A percentile compares a stretch with the other conserved stretches of the same genome.
These are phyloP conservation scores for Caloenas nicobarica DNA, from an alignment of 2,113 vertebrate species.

Conservation along the genomic window DNA sequence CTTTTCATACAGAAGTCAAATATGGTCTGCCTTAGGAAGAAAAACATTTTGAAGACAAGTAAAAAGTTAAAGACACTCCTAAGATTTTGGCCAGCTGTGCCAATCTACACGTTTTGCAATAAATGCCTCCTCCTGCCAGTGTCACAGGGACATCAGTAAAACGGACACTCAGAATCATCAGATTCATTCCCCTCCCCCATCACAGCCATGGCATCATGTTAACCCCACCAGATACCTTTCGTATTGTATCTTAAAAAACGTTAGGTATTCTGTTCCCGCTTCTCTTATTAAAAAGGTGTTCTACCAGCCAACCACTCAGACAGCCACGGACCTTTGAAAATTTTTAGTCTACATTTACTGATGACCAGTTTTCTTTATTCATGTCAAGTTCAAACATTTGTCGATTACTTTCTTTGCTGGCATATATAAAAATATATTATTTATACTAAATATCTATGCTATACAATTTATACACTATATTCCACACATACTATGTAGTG, in stretches of 20 bases:
- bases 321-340: neutral
- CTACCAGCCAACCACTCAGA: neutral
- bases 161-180: accelerated
- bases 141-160: accelerated
- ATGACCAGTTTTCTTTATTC: neutral
- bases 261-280: neutral
- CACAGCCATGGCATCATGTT: neutral
- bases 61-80: neutral
- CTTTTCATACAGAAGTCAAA: neutral
- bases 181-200: neutral
- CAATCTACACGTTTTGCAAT: neutral
- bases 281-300: neutral
- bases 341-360: neutral
- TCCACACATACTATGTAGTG: no score
- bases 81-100: neutral
- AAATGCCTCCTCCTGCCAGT: neutral
- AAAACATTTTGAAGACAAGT: neutral
- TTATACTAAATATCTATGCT: neutral
- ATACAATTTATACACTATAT: neutral
- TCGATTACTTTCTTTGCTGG: neutral
- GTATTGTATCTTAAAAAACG: accelerated
- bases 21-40: neutral
- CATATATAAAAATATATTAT: neutral
- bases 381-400: neutral
- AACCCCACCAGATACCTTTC: neutral